A percentile compares a stretch with the other conserved stretches of the same genome.
Evolutionary conservation across 2,888 invertebrate species (phyloP).

Genomic region (Chydorus sphaericus): DNA sequence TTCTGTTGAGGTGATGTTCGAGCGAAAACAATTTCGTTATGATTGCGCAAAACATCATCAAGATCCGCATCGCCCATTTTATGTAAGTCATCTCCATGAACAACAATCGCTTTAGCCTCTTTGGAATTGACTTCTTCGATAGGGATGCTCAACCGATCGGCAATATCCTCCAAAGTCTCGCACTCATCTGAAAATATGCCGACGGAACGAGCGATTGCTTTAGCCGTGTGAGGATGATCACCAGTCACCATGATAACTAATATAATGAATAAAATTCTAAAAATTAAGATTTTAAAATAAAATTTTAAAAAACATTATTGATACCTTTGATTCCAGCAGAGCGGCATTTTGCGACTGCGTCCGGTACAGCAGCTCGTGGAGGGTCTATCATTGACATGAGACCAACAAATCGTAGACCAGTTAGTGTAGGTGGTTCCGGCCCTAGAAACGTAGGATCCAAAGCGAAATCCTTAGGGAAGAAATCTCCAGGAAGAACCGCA

Average conservation of each 20-base stretch:
- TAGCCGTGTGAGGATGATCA: slow-evolving; percentile 64
- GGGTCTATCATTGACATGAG: slow-evolving; percentile 58
- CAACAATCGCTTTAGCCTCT: slow-evolving; percentile 29
- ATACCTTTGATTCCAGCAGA: slow-evolving; percentile 52
- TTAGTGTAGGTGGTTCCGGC: no score
- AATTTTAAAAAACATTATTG: not conserved
- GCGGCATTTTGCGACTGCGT: slow-evolving; percentile 52
- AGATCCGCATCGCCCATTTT: slow-evolving; percentile 26
- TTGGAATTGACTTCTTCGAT: slow-evolving; percentile 27
- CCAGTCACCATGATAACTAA: slow-evolving; percentile 55
- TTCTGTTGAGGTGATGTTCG: slow-evolving; percentile 35
- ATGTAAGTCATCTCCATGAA: slow-evolving; percentile 32
- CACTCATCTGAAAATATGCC: slow-evolving; percentile 46
- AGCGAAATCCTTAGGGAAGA: slow-evolving; percentile 38
- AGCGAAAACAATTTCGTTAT: slow-evolving; percentile 36
- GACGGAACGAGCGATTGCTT: slow-evolving; percentile 55
- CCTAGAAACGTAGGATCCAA: slow-evolving; percentile 51
- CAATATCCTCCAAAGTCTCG: slow-evolving; percentile 34
- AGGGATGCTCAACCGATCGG: slow-evolving; percentile 28
- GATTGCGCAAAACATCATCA: slow-evolving; percentile 26
- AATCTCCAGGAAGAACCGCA: slow-evolving; percentile 26
- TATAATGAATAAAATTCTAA: not conserved
- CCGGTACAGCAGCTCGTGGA: slow-evolving; percentile 46
- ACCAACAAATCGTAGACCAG: slow-evolving; percentile 44
- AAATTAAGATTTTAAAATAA: not conserved